Evolutionary conservation across 53 echinoderm and acorn worm species (phyloP).

Genomic region (Zoroaster sp.): DNA sequence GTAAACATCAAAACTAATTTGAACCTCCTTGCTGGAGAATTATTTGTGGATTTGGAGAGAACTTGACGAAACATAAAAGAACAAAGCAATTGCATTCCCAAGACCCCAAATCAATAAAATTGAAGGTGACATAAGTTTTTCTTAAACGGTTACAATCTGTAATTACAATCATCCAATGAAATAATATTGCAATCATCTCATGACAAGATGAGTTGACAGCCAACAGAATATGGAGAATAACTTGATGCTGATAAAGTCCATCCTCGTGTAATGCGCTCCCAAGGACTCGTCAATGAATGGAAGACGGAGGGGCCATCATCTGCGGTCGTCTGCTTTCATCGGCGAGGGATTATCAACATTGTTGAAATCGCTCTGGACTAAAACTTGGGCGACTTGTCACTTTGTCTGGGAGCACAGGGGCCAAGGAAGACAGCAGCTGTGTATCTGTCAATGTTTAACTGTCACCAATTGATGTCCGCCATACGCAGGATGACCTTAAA

Average conservation of each 20-base stretch:
- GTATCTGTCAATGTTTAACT: conserved; percentile 20
- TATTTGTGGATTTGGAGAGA: neutral
- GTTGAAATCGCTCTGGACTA: conserved; percentile 23
- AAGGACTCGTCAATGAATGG: conserved; percentile 1
- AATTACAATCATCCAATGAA: neutral
- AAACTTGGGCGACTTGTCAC: neutral
- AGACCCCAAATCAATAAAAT: neutral
- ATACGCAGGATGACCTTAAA: conserved; percentile 5
- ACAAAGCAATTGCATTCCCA: neutral
- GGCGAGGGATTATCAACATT: conserved; percentile 17
- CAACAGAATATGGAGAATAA: neutral
- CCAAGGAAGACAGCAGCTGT: neutral
- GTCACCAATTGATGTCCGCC: neutral
- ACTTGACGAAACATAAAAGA: neutral
- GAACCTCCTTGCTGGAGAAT: neutral
- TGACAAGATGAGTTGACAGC: conserved; percentile 35
- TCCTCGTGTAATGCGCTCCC: neutral
- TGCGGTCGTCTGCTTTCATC: conserved; percentile 37
- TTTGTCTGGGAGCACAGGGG: neutral
- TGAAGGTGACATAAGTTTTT: neutral
- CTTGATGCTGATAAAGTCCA: neutral
- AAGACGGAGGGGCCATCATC: conserved; percentile 14
- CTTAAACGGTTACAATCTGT: neutral
- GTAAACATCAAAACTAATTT: neutral
- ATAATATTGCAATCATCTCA: neutral